Conservation (phyloP, 2,113 vertebrate genomes). For the Rhegmatorhina hoffmannsi region DNA sequence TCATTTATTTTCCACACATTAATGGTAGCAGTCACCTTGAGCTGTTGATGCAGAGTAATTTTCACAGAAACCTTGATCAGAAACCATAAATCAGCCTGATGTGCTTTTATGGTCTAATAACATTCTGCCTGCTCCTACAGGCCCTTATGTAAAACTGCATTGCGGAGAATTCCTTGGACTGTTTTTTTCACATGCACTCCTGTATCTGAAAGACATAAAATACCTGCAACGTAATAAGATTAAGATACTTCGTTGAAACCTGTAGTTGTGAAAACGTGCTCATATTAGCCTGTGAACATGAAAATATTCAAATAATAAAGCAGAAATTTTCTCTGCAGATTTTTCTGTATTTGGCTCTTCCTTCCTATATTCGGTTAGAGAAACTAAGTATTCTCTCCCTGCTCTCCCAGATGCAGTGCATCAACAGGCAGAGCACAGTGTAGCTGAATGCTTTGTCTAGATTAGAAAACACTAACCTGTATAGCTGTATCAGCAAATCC, state of each 20-base stretch:
- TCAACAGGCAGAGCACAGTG: constrained; percentile 43
- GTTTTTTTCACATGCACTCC: constrained; percentile 12
- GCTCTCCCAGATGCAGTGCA: constrained; percentile 30
- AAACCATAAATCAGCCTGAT: constrained; percentile 88
- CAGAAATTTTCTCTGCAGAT: not conserved
- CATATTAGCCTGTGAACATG: not conserved
- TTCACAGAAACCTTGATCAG: constrained; percentile 88
- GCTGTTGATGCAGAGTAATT: constrained; percentile 85
- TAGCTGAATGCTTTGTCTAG: constrained; percentile 42
- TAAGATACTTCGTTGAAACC: constrained; percentile 2
- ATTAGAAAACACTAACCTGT: not conserved
- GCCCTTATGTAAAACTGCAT: constrained; percentile 81
- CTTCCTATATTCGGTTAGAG: not conserved
- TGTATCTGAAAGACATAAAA: constrained; percentile 27
- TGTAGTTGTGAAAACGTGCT: not conserved
- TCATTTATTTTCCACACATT: constrained; percentile 86
- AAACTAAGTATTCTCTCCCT: not conserved
- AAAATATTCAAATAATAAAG: not conserved
- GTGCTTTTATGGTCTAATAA: constrained; percentile 87
- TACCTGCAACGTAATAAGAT: not conserved
- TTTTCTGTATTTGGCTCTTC: not conserved
- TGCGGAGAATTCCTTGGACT: constrained; percentile 69
- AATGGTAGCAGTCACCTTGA: constrained; percentile 88
- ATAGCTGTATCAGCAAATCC: constrained; percentile 47
- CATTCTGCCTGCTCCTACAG: constrained; percentile 80